Evolutionary conservation across 1,140 invertebrate genomes (phyloP), one percentile per base, ranked within the genome.

Genomic region (Magallana angulata): DNA sequence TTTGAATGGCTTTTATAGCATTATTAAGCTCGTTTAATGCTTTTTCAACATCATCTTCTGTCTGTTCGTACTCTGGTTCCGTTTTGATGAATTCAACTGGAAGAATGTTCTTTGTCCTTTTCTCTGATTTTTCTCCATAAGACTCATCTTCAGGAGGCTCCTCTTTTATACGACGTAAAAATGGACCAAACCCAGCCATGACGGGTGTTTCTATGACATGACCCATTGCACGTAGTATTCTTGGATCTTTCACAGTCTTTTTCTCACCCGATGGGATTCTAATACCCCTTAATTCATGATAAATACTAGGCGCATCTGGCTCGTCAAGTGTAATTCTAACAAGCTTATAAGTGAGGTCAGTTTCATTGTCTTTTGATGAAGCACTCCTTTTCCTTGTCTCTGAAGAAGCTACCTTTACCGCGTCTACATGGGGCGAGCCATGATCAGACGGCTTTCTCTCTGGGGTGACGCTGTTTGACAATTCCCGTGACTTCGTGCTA

Each of bases 41-140:
- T 84, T 84, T 84, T 56, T 84, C 82, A 16, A 84, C 82, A 16
- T 60, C 82, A 84, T 84, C 82, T 36, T 84, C 30, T 7, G 56
- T 82, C 57, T 82, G 48, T n/a, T n/a, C 48, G 18, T 7, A 4
- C 36, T 82, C 81, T 30, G 68, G 68, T 9, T 76, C 68, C 18
- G 11, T 30, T 76, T 76, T 76, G 11, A 76, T 76, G 24, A 30
- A 30, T 30, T 76, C 18, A 30, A 76, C 12, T 11, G 68, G 68
- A 76, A 76, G 68, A 76, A 76, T 76, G 14, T 48, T 36, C 24
- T 76, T 76, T 12, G 24, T 36, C 36, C 36, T 76, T 11, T 36
- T 76, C 14, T 7, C 60, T 64, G 14, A 16, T 7, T 8, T 18
- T 18, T 71, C 30, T 7, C 14, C 68, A 76, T 76, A 30, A 76